Conservation (phyloP, 2,888 invertebrate genomes). For the Drosophila longiperda region DNA sequence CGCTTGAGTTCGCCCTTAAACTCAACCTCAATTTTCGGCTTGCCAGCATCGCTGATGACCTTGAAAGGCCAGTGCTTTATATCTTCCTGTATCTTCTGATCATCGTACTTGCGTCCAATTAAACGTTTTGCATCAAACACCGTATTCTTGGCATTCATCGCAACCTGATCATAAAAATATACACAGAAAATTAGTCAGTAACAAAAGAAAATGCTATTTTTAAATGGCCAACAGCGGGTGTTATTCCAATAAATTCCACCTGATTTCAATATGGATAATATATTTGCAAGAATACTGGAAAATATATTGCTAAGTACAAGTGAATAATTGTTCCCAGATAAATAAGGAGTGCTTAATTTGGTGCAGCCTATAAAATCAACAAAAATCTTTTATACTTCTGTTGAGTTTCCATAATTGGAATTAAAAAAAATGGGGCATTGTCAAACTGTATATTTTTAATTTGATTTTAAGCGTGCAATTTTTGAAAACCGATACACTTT, state of each 20-base stretch:
- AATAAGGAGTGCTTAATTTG: neutral
- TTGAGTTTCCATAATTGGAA: neutral
- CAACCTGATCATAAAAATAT: conserved; percentile 86
- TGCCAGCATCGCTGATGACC: conserved; percentile 88
- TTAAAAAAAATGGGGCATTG: neutral
- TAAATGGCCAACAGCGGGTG: conserved; percentile 17
- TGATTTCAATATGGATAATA: neutral
- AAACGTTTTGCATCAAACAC: conserved; percentile 93
- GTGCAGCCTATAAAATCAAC: neutral
- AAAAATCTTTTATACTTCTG: neutral
- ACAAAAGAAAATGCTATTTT: conserved; percentile 32
- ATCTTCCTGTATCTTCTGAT: conserved; percentile 91
- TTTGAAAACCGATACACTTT: neutral
- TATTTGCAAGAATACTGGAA: neutral
- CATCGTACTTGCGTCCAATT: conserved; percentile 93
- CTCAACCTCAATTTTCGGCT: conserved; percentile 90
- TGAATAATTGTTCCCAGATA: neutral
- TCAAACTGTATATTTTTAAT: neutral
- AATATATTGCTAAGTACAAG: neutral
- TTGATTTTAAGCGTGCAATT: neutral
- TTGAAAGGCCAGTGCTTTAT: conserved; percentile 94
- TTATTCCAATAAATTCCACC: conserved; percentile 7
- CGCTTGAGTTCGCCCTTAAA: conserved; percentile 90
- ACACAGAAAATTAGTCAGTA: conserved; percentile 28
- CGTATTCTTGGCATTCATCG: conserved; percentile 92